A percentile compares a stretch with the other conserved stretches of the same genome.
Evolutionary conservation across 2,113 vertebrate species (phyloP).

Genomic region (chimpanzee (Pan troglodytes)): DNA sequence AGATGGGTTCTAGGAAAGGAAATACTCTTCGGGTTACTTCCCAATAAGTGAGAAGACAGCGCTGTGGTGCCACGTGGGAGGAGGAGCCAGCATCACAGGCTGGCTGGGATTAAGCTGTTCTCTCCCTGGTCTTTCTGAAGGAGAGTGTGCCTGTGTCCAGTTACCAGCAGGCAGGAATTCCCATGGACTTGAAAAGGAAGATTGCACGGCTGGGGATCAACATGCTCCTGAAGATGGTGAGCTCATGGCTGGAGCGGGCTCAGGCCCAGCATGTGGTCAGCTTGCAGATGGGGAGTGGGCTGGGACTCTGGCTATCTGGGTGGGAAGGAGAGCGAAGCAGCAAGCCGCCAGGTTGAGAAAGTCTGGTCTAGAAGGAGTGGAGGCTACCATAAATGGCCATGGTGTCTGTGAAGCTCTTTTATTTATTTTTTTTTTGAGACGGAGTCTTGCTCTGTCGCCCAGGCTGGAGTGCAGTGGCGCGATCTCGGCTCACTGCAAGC

Average conservation of each 20-base stretch:
- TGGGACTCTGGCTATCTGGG: background rate
- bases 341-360: background rate
- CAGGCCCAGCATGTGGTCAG: rapidly evolving
- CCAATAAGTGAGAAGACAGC: background rate
- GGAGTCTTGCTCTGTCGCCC: no score
- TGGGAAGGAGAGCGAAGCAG: background rate
- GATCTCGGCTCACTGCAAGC: no score
- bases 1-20: background rate
- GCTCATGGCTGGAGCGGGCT: background rate
- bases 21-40: background rate
- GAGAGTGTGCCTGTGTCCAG: slow-evolving; percentile 93
- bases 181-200: slow-evolving; percentile 86
- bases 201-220: slow-evolving; percentile 94
- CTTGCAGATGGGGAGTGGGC: background rate
- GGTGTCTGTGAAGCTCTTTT: background rate
- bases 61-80: rapidly evolving
- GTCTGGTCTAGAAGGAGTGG: background rate
- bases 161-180: slow-evolving; percentile 86
- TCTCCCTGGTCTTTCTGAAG: slow-evolving; percentile 75
- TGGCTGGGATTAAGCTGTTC: background rate
- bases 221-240: slow-evolving; percentile 97
- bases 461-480: no score
- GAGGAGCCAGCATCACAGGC: rapidly evolving
- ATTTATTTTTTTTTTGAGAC: no score
- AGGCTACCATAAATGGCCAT: rapidly evolving